A percentile compares a stretch with the other conserved stretches of the same genome.
Conservation (phyloP, 2,888 invertebrate species). For the Meloe dianella region DNA sequence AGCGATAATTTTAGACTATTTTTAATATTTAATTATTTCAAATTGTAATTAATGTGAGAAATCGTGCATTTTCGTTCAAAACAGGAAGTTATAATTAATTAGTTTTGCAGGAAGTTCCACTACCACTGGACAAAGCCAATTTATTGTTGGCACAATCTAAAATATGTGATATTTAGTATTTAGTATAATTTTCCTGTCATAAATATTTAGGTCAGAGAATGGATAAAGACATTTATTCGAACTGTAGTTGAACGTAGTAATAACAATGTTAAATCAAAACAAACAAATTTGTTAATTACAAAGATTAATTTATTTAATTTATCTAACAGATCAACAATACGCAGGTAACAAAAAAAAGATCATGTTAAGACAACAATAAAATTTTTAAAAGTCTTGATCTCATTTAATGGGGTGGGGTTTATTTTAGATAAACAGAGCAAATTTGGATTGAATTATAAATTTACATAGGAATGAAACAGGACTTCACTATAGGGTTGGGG, state of each 20-base stretch:
- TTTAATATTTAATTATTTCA: background rate
- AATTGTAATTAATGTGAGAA: constrained; percentile 44
- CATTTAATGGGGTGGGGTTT: constrained; percentile 21
- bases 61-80: constrained; percentile 39
- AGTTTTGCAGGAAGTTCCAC: constrained; percentile 48
- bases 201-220: constrained; percentile 30
- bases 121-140: constrained; percentile 45
- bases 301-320: constrained; percentile 52
- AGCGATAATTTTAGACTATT: background rate
- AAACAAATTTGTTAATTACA: constrained; percentile 42
- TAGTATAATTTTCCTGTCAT: constrained; percentile 40
- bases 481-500: constrained; percentile 28
- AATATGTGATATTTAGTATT: constrained; percentile 35
- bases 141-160: constrained; percentile 44
- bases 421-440: constrained; percentile 23
- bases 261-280: constrained; percentile 10
- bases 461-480: constrained; percentile 13
- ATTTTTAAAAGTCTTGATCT: constrained; percentile 36
- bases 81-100: constrained; percentile 53
- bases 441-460: background rate
- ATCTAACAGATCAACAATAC: constrained; percentile 56
- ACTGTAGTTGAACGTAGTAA: background rate
- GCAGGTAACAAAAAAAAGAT: constrained; percentile 48
- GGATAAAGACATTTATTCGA: background rate
- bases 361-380: constrained; percentile 29